These are phyloP conservation scores for Gnathonemus longibarbis DNA, from an alignment of 2,113 vertebrate species.

Conservation along the genomic window DNA sequence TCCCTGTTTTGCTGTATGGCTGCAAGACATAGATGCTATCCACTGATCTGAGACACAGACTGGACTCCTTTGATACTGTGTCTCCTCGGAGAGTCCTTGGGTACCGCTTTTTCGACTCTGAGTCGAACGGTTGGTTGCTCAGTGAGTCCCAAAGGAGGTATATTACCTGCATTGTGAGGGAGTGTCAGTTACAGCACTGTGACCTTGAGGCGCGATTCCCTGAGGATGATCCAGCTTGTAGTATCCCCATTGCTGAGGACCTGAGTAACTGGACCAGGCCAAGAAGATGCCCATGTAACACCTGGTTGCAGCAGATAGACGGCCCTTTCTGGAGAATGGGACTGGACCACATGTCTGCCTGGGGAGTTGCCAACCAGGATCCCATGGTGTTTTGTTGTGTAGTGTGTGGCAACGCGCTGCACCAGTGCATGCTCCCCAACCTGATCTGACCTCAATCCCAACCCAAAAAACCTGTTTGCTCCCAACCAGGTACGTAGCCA, in stretches of 20 bases:
- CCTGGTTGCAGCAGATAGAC: background rate
- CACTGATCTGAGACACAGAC: background rate
- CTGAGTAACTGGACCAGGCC: background rate
- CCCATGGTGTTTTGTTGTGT: background rate
- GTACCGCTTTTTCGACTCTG: background rate
- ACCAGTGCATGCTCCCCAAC: background rate
- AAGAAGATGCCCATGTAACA: background rate
- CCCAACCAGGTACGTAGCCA: background rate
- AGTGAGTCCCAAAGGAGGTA: background rate
- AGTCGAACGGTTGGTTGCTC: background rate
- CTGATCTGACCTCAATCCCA: background rate
- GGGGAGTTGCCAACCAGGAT: background rate
- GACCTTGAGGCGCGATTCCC: too few relatives aligned
- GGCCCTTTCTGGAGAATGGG: background rate
- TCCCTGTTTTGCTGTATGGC: background rate
- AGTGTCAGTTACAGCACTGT: background rate
- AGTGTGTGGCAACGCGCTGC: background rate
- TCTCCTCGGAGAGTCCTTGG: background rate
- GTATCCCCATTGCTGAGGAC: too few relatives aligned
- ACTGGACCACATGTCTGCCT: background rate
- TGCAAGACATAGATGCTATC: background rate
- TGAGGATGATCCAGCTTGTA: too few relatives aligned
- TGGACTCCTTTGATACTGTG: background rate
- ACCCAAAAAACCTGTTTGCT: background rate
- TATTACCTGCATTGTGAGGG: background rate